Percentiles rank a stretch among this genome's conserved stretches.
Evolutionary conservation across 2,797 vertebrate species (phyloP).

Genomic region (Gadopsis bispinosus): DNA sequence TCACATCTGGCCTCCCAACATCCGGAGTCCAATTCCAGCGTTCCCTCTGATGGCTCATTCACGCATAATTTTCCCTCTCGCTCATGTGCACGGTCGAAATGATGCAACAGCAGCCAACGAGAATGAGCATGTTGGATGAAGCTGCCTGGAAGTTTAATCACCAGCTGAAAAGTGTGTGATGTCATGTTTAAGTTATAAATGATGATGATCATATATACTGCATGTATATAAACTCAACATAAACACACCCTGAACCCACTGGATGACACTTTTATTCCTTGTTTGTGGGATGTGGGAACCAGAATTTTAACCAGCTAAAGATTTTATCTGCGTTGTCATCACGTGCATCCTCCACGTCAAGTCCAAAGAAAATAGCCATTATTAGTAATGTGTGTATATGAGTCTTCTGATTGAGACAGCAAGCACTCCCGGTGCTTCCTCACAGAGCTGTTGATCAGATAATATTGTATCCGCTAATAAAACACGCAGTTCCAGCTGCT

Average conservation of each 20-base stretch:
- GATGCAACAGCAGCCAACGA: slow-evolving; percentile 31
- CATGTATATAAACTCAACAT: background rate
- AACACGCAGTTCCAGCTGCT: slow-evolving; percentile 56
- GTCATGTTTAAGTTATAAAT: background rate
- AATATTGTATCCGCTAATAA: slow-evolving; percentile 45
- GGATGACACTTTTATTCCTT: background rate
- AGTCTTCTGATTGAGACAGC: slow-evolving; percentile 19
- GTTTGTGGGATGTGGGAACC: background rate
- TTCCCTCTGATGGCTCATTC: slow-evolving; percentile 32
- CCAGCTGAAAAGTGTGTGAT: slow-evolving; percentile 11
- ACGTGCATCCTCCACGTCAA: too few relatives aligned
- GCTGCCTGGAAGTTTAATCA: slow-evolving; percentile 18
- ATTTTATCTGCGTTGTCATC: background rate
- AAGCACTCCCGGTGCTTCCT: slow-evolving; percentile 24
- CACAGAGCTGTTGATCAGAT: slow-evolving; percentile 42
- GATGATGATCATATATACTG: background rate
- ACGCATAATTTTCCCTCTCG: slow-evolving; percentile 25
- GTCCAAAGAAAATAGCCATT: background rate
- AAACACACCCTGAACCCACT: background rate
- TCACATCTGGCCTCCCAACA: slow-evolving; percentile 42
- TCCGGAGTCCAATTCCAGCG: background rate
- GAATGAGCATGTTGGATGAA: slow-evolving; percentile 17
- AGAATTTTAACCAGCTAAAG: background rate
- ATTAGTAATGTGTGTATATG: background rate
- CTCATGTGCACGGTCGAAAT: slow-evolving; percentile 13